Conservation (phyloP, 2,888 invertebrate genomes). For the Elegia similella region DNA sequence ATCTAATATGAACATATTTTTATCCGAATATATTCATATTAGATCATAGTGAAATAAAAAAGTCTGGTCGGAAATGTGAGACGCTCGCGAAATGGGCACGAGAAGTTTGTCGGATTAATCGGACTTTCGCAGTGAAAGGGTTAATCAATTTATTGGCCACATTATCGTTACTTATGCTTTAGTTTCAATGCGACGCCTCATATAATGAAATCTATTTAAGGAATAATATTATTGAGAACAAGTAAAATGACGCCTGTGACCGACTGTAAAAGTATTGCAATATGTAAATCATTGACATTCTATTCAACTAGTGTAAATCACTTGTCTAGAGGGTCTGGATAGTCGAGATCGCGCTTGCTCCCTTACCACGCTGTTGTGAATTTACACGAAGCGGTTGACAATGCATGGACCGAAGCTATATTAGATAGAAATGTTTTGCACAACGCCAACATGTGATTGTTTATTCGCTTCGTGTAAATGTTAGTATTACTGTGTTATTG, state of each 20-base stretch:
- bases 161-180: no score
- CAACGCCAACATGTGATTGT: neutral
- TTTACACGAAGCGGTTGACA: neutral
- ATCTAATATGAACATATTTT: no score
- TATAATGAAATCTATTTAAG: neutral
- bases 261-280: neutral
- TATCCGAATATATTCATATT: no score
- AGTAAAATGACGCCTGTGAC: slow-evolving; percentile 19
- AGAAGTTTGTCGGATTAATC: no score
- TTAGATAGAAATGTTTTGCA: neutral
- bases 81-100: no score
- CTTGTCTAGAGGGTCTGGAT: slow-evolving; percentile 9
- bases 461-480: neutral
- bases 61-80: no score
- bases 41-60: no score
- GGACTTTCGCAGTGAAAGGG: no score
- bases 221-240: neutral
- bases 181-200: neutral
- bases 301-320: neutral
- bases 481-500: neutral
- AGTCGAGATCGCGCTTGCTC: slow-evolving; percentile 12
- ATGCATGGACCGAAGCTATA: neutral
- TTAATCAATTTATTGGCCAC: no score
- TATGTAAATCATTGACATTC: neutral
- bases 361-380: neutral